A percentile compares a stretch with the other conserved stretches of the same genome.
Evolutionary conservation across 1,140 invertebrate genomes (phyloP).

Genomic region (Cyclargus thomasi): DNA sequence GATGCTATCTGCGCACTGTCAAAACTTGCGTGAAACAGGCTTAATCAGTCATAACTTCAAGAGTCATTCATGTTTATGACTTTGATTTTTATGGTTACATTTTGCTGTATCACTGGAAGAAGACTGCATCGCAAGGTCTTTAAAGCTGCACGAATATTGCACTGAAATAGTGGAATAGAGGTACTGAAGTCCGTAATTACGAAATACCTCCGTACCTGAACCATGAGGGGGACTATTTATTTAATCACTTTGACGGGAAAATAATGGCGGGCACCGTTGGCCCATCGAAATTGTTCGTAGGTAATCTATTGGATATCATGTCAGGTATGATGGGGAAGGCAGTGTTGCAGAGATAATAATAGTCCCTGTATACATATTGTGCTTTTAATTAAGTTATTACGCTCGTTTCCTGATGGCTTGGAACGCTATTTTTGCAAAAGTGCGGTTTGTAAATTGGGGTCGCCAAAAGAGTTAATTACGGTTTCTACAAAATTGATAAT

Average conservation of each 20-base stretch:
- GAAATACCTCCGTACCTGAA: constrained; percentile 59
- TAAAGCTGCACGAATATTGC: too few species aligned
- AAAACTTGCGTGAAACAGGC: too few species aligned
- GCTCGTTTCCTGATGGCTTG: not conserved
- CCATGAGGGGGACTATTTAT: constrained; percentile 64
- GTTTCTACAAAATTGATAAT: too few species aligned
- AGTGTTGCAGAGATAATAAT: constrained; percentile 37
- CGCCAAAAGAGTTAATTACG: too few species aligned
- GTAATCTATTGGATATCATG: constrained; percentile 48
- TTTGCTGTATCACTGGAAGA: too few species aligned
- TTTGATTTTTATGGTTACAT: too few species aligned
- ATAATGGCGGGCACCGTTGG: constrained; percentile 49
- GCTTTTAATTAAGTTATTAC: not conserved
- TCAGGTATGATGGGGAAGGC: constrained; percentile 22
- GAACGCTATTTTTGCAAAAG: not conserved
- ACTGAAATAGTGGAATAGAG: too few species aligned
- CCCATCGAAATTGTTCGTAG: constrained; percentile 45
- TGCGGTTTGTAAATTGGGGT: too few species aligned
- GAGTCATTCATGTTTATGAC: too few species aligned
- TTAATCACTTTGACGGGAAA: constrained; percentile 72
- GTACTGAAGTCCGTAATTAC: constrained; percentile 58
- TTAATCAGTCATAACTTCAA: too few species aligned
- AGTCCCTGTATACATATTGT: constrained; percentile 29
- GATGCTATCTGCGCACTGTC: too few species aligned
- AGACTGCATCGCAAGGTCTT: too few species aligned